Evolutionary conservation across 2,113 vertebrate species (phyloP), one percentile per base, ranked within the genome.

Genomic region (Oreochromis spilurus): DNA sequence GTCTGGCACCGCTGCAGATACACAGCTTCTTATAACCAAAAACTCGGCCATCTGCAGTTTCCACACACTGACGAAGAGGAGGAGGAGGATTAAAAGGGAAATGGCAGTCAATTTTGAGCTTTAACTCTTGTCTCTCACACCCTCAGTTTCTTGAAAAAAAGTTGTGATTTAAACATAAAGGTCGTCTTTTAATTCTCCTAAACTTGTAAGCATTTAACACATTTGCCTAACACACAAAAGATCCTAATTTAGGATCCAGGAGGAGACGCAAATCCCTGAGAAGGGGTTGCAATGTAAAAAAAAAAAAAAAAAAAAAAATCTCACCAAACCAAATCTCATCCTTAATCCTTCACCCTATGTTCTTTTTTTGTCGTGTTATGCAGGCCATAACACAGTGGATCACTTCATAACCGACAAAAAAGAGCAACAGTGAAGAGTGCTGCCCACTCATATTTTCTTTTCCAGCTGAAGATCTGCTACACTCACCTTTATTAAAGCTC

Each of bases 1-100:
- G 98, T 89, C 95, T 97, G 38, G 95, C 98, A 50, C 99, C 99
- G 21, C 97, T 97, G 95, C 98, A 99, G 62, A 99, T 84, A 75
- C 99, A 99, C 21, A 99, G 96, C 79, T 97, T 98, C 85, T 97
- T 96, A 54, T 99, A 99, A 0, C 75, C 48, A 58, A 96, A 95
- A 24, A 95, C 86, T 5, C 70, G 88, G 2, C 97, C 98, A 45
- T 97, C 96, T 88, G 97, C 96, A 10, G 97, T 98, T 91, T 97
- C 84, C 79, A 99, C 55, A 88, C 92, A 96, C 98, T 99, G 93
- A n/a, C 2, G 65, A 5, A 31, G 9, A 79, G 13, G 26, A 26
- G 26, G 26, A 82, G 5, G 1, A 57, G 4, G 43, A 72, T 40
- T 31, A 13, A 9, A 52, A 2, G 2, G 4, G 38, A 24, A 38